Conservation (phyloP, 2,888 invertebrate species). For the Clunio marinus region DNA sequence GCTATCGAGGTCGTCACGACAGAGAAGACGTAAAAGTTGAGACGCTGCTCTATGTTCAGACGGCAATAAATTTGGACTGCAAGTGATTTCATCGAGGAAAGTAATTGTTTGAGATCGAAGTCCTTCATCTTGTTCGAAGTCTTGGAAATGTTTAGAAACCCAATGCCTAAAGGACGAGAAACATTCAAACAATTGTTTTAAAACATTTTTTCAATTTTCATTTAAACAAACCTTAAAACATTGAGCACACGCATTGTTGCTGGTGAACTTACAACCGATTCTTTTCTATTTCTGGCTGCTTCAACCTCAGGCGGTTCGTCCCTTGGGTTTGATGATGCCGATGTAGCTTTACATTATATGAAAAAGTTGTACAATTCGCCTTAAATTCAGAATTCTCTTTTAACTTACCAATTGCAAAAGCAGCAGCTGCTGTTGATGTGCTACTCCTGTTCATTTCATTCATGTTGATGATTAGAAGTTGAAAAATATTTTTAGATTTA, state of each 20-base stretch:
- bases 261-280: constrained; percentile 84
- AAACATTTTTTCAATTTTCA: not conserved
- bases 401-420: constrained; percentile 66
- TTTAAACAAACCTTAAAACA: constrained; percentile 65
- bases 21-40: constrained; percentile 71
- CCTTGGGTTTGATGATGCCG: constrained; percentile 77
- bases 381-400: not conserved
- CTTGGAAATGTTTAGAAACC: constrained; percentile 87
- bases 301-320: constrained; percentile 54
- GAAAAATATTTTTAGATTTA: too few species aligned
- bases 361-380: not conserved
- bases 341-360: constrained; percentile 59
- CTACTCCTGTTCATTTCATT: constrained; percentile 79
- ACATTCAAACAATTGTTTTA: not conserved
- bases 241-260: constrained; percentile 90
- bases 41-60: constrained; percentile 86
- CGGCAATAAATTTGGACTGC: constrained; percentile 75
- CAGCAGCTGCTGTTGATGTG: constrained; percentile 80
- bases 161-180: too few species aligned
- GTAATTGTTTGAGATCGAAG: constrained; percentile 75
- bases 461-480: constrained; percentile 40
- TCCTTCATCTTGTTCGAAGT: constrained; percentile 73
- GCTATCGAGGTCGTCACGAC: constrained; percentile 65
- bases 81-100: constrained; percentile 82
- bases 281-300: constrained; percentile 55